These are phyloP conservation scores for Digitonthophagus gazella DNA, from an alignment of 2,888 invertebrate genomes.

Conservation along the genomic window DNA sequence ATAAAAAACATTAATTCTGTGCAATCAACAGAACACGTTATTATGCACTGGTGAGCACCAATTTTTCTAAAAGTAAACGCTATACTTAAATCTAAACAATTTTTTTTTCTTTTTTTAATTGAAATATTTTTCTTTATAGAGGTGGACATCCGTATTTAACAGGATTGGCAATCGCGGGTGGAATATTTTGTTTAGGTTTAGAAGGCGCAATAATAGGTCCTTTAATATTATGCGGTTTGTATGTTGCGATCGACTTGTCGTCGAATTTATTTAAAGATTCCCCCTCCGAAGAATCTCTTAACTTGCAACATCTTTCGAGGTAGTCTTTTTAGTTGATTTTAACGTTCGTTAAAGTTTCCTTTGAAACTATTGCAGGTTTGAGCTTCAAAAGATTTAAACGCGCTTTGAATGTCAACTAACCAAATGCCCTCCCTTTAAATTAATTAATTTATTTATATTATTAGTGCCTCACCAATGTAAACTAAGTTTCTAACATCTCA, in stretches of 20 bases:
- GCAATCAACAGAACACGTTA: too few species aligned
- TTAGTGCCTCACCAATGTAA: neutral
- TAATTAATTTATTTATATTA: conserved; percentile 7
- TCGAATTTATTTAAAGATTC: conserved; percentile 68
- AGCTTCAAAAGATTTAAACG: conserved; percentile 23
- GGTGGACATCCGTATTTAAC: conserved; percentile 96
- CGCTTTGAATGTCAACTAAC: conserved; percentile 23
- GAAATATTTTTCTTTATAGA: conserved; percentile 1
- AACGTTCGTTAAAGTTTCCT: conserved; percentile 13
- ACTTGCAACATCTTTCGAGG: conserved; percentile 37
- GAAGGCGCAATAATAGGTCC: conserved; percentile 98
- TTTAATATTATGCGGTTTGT: conserved; percentile 87
- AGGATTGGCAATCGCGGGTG: conserved; percentile 95
- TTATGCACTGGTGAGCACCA: too few species aligned
- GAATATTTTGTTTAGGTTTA: conserved; percentile 94
- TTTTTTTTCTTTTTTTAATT: neutral
- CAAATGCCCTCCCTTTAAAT: conserved; percentile 7
- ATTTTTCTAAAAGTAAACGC: neutral
- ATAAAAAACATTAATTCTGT: too few species aligned
- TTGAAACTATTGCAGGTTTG: conserved; percentile 13
- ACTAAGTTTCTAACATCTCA: neutral
- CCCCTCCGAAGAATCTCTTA: conserved; percentile 58
- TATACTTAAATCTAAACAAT: neutral
- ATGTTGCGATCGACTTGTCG: conserved; percentile 86
- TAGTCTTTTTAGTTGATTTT: conserved; percentile 22